Conservation (phyloP, 2,888 invertebrate species). For the Megaustenia siamemsis region DNA sequence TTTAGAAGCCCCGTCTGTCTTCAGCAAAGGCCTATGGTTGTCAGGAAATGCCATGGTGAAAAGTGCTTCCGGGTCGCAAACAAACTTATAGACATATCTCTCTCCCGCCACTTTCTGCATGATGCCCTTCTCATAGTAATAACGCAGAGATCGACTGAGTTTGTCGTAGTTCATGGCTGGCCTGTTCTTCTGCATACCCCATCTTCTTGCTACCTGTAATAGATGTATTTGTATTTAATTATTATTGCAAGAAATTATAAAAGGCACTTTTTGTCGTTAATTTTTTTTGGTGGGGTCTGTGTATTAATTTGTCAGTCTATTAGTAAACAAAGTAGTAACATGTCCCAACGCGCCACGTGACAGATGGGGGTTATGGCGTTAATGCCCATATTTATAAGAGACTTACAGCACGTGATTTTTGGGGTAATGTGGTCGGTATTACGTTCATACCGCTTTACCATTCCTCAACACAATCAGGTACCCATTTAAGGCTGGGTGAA, state of each 20-base stretch:
- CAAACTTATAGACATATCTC: constrained; percentile 97
- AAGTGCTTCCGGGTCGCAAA: constrained; percentile 89
- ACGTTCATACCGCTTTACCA: too few species aligned
- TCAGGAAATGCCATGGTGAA: constrained; percentile 79
- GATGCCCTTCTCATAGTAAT: constrained; percentile 98
- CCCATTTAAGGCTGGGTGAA: too few species aligned
- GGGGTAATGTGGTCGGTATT: too few species aligned
- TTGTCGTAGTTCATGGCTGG: constrained; percentile 99
- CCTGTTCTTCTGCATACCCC: constrained; percentile 97
- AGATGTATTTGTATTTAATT: not conserved
- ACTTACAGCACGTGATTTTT: too few species aligned
- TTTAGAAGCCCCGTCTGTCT: constrained; percentile 64
- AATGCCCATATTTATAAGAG: too few species aligned
- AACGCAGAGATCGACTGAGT: constrained; percentile 93
- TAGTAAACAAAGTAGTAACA: too few species aligned
- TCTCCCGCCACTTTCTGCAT: constrained; percentile 97
- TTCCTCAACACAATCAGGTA: too few species aligned
- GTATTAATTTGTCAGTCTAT: too few species aligned
- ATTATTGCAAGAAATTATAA: not conserved
- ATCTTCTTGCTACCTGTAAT: constrained; percentile 91
- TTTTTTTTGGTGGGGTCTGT: too few species aligned
- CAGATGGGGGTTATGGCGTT: too few species aligned
- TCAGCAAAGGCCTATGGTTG: constrained; percentile 74
- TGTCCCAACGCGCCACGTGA: too few species aligned
- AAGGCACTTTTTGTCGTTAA: too few species aligned